phyloP scores from a whole-genome alignment of 2,888 invertebrate genomes.

The Orchestes rusci region DNA sequence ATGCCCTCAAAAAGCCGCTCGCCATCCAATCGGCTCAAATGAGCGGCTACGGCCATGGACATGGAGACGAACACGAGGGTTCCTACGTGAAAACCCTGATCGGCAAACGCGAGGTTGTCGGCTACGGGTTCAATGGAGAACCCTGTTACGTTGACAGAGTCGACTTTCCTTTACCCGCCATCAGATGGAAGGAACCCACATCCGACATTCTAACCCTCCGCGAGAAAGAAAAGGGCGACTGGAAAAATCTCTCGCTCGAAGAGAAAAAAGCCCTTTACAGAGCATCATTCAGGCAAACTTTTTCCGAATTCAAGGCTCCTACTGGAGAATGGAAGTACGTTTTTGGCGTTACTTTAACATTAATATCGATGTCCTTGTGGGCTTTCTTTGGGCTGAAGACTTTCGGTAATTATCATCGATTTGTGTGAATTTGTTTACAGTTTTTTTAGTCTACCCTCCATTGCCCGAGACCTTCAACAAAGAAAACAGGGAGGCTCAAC shows the following conservation, averaged over 20 bases:
- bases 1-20: conserved; percentile 37
- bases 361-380: conserved; percentile 29
- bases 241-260: conserved; percentile 79
- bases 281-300: conserved; percentile 88
- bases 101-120: conserved; percentile 86
- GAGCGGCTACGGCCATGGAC: conserved; percentile 49
- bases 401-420: conserved; percentile 27
- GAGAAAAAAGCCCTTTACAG: conserved; percentile 93
- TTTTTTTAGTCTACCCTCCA: conserved; percentile 38
- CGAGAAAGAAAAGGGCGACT: conserved; percentile 90
- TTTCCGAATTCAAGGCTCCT: conserved; percentile 81
- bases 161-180: conserved; percentile 79
- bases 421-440: too few species aligned
- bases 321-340: conserved; percentile 79
- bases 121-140: conserved; percentile 74
- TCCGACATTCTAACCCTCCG: conserved; percentile 69
- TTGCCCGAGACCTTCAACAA: conserved; percentile 50
- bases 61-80: conserved; percentile 22
- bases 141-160: conserved; percentile 68
- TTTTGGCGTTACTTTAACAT: conserved; percentile 52
- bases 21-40: conserved; percentile 37
- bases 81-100: conserved; percentile 37
- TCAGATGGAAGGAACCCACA: conserved; percentile 70
- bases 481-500: conserved; percentile 54
- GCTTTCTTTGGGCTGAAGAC: conserved; percentile 28